Conservation (phyloP, 2,888 invertebrate species). For the Hyposoter didymator region DNA sequence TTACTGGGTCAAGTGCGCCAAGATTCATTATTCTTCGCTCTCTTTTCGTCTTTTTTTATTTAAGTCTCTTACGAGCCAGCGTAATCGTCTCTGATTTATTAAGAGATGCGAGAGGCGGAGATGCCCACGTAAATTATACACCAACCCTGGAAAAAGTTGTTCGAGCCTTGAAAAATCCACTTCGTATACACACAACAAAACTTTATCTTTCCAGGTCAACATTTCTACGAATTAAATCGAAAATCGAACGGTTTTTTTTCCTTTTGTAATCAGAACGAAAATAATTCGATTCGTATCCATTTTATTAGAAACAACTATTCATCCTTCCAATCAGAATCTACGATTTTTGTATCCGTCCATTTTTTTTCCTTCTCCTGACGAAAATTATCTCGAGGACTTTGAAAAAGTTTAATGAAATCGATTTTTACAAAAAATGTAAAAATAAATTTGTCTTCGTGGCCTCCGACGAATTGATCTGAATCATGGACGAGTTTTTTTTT, state of each 20-base stretch:
- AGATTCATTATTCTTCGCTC: conserved; percentile 25
- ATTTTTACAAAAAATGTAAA: no score
- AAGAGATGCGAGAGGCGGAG: conserved; percentile 25
- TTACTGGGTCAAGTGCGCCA: conserved; percentile 57
- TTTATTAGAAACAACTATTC: background rate
- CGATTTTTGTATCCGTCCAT: background rate
- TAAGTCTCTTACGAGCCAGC: conserved; percentile 1
- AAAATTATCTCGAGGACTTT: background rate
- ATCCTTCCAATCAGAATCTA: background rate
- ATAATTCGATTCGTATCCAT: background rate
- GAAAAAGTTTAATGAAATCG: background rate
- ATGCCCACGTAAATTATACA: conserved; percentile 4
- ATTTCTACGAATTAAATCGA: no score
- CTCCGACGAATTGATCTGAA: no score
- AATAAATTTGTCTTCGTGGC: no score
- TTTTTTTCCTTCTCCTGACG: background rate
- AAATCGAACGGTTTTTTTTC: background rate
- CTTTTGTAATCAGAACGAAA: background rate
- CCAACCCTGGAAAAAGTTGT: background rate
- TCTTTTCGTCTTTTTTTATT: conserved; percentile 26
- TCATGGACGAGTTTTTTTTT: no score
- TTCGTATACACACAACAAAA: background rate
- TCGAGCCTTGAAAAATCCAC: conserved; percentile 9
- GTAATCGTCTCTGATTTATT: conserved; percentile 32
- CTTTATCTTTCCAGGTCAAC: conserved; percentile 6